phyloP scores from a whole-genome alignment of 2,113 vertebrate species.

The Psettodes erumei region DNA sequence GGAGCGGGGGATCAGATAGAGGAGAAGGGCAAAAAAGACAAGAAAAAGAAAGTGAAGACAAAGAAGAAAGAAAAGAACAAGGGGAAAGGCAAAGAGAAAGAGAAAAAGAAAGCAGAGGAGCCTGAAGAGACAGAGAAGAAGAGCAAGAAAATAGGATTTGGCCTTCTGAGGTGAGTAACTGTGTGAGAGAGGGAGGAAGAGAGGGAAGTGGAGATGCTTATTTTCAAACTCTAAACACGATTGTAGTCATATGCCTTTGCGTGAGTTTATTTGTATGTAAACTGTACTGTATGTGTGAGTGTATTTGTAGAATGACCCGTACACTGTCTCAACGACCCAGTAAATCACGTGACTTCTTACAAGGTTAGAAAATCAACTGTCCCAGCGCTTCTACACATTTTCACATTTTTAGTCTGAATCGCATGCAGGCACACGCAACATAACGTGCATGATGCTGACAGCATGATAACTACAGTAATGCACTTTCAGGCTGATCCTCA shows the following conservation, averaged over 20 bases:
- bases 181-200: background rate
- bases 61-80: conserved; percentile 91
- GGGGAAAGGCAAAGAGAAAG: conserved; percentile 88
- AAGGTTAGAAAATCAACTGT: too few species aligned
- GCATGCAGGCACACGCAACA: too few species aligned
- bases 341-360: too few species aligned
- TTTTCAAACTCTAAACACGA: background rate
- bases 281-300: too few species aligned
- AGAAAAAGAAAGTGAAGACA: conserved; percentile 87
- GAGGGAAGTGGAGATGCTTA: conserved; percentile 29
- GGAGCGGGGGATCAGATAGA: conserved; percentile 77
- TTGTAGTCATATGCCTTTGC: background rate
- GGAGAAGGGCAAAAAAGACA: conserved; percentile 78
- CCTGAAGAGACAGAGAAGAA: conserved; percentile 90
- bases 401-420: too few species aligned
- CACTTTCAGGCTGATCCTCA: background rate
- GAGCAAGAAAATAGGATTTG: conserved; percentile 92
- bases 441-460: too few species aligned
- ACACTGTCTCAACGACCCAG: too few species aligned
- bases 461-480: background rate
- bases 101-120: conserved; percentile 91
- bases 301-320: too few species aligned
- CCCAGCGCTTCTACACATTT: too few species aligned
- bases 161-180: conserved; percentile 87
- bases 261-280: too few species aligned